These are phyloP conservation scores for Vanessa tameamea DNA, from an alignment of 1,140 invertebrate species.

Conservation along the genomic window DNA sequence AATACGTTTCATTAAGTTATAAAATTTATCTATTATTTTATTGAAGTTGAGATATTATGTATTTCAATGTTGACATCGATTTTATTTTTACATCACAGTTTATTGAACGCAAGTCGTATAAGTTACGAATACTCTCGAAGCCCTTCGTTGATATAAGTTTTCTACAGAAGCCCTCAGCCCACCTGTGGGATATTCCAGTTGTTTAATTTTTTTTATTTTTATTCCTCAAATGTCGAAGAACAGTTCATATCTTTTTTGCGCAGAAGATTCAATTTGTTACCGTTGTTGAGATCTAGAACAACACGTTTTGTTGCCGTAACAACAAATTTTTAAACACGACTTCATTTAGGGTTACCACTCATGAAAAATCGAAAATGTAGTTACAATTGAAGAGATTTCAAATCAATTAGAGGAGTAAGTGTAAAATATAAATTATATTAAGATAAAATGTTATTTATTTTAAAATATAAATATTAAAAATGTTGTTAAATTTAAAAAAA, in stretches of 20 bases:
- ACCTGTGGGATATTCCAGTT: no score
- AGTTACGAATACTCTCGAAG: no score
- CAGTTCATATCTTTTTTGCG: conserved; percentile 5
- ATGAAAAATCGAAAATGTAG: background rate
- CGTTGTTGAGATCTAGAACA: conserved; percentile 29
- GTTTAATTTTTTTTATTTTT: background rate
- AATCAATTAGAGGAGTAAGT: no score
- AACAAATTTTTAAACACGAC: conserved; percentile 22
- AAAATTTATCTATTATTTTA: conserved; percentile 5
- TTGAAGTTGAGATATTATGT: background rate
- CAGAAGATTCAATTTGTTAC: conserved; percentile 21
- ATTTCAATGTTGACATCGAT: no score
- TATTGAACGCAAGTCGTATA: no score
- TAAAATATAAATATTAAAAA: background rate
- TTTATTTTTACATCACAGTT: no score
- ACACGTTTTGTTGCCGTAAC: conserved; percentile 28
- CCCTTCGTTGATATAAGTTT: no score
- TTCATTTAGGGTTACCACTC: conserved; percentile 11
- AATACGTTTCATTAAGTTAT: background rate
- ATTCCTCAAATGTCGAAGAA: background rate
- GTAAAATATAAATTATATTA: background rate
- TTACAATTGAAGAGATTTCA: no score
- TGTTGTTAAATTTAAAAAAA: no score
- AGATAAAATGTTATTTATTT: background rate
- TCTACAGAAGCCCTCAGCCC: no score